Evolutionary conservation across 2,888 invertebrate genomes (phyloP).

Genomic region (Cylloceria caligata): DNA sequence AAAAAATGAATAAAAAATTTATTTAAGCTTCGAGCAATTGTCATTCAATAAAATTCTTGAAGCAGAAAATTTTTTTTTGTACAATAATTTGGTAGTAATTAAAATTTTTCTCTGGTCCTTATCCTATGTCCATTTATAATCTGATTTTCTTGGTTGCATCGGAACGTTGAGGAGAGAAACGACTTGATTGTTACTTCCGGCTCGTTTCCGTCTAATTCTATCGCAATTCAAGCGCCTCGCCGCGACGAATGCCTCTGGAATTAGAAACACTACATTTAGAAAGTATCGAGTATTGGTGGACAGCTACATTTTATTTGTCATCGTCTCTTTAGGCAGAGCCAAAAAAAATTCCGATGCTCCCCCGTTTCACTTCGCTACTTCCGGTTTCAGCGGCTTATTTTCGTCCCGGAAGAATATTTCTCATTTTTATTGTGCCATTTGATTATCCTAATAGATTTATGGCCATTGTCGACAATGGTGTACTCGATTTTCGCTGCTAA

Average conservation of each 20-base stretch:
- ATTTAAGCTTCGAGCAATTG: no score
- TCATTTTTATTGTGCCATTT: conserved; percentile 4
- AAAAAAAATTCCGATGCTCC: conserved; percentile 20
- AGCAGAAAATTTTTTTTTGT: no score
- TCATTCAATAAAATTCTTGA: no score
- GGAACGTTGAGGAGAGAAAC: conserved; percentile 16
- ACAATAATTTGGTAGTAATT: no score
- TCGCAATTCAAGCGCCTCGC: conserved; percentile 55
- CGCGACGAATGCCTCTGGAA: conserved; percentile 57
- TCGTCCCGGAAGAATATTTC: not conserved
- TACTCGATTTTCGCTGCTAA: not conserved
- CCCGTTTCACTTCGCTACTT: conserved; percentile 33
- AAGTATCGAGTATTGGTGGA: conserved; percentile 25
- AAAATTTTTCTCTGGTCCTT: no score
- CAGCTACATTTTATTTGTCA: conserved; percentile 25
- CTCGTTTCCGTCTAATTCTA: conserved; percentile 56
- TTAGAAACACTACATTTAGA: conserved; percentile 51
- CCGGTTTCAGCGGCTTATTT: conserved; percentile 34
- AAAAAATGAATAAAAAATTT: no score
- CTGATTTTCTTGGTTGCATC: no score
- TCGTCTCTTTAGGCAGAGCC: conserved; percentile 47
- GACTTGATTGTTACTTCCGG: conserved; percentile 56
- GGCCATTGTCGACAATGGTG: not conserved
- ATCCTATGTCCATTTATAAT: no score
- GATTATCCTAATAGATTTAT: conserved; percentile 5